Conservation (phyloP, 2,113 vertebrate genomes). For the Colistium nudipinnis region DNA sequence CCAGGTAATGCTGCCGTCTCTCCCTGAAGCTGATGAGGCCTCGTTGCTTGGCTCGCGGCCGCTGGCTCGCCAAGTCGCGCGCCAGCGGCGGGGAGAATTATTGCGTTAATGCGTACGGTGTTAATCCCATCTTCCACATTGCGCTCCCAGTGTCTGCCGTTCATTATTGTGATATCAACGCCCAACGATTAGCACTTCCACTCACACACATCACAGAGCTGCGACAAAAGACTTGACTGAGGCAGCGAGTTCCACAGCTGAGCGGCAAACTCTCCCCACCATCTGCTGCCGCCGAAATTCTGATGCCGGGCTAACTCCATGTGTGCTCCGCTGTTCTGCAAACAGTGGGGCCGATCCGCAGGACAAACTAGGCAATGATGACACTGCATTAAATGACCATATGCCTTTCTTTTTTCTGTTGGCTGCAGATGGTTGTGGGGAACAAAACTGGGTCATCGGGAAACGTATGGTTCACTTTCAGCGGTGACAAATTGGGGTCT, state of each 20-base stretch:
- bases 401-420: conserved; percentile 11
- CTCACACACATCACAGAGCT: conserved; percentile 23
- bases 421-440: not conserved
- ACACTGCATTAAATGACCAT: conserved; percentile 7
- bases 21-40: too few relatives aligned
- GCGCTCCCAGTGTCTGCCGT: conserved; percentile 15
- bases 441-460: conserved; percentile 3
- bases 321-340: conserved; percentile 18
- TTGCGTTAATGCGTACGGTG: too few relatives aligned
- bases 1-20: too few relatives aligned
- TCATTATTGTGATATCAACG: conserved; percentile 22
- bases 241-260: conserved; percentile 26
- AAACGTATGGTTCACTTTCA: not conserved
- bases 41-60: too few relatives aligned
- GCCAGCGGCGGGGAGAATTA: too few relatives aligned
- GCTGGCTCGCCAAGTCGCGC: too few relatives aligned
- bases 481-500: conserved; percentile 19
- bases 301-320: conserved; percentile 17
- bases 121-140: conserved; percentile 12
- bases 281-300: conserved; percentile 53
- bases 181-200: not conserved
- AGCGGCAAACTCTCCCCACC: conserved; percentile 36
- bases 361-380: conserved; percentile 12
- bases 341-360: conserved; percentile 26
- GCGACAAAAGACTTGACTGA: conserved; percentile 12